phyloP scores from a whole-genome alignment of 2,797 vertebrate genomes.

The Tympanoctomys barrerae region DNA sequence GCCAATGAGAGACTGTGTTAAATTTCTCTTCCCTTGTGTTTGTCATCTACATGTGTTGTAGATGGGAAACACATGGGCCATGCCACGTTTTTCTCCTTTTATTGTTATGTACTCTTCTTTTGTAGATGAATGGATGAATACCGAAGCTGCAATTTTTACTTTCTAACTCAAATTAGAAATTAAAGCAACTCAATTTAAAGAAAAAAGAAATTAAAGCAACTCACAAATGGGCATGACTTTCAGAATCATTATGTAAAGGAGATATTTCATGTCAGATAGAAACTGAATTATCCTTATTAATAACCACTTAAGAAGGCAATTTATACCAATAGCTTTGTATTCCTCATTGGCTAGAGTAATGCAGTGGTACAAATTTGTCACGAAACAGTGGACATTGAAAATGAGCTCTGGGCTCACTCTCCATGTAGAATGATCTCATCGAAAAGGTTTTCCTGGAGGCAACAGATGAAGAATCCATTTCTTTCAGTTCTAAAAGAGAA shows the following conservation, averaged over 20 bases:
- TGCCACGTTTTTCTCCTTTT: not conserved
- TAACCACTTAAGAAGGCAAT: slow-evolving; percentile 42
- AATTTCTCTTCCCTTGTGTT: not conserved
- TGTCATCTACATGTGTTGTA: not conserved
- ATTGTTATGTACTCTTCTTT: not conserved
- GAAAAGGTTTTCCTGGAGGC: slow-evolving; percentile 41
- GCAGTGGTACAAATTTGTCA: slow-evolving; percentile 42
- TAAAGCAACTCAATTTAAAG: not conserved
- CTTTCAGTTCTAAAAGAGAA: slow-evolving; percentile 1
- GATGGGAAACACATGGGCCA: not conserved
- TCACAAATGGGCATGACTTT: slow-evolving; percentile 31
- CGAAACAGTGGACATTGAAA: slow-evolving; percentile 58
- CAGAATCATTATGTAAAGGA: slow-evolving; percentile 50
- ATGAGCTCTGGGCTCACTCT: slow-evolving; percentile 1
- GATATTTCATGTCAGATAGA: not conserved
- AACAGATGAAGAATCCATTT: slow-evolving; percentile 46
- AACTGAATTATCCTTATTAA: slow-evolving; percentile 66
- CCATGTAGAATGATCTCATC: slow-evolving; percentile 31
- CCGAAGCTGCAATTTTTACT: not conserved
- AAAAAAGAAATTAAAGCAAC: not conserved
- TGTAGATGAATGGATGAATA: not conserved
- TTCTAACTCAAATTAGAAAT: slow-evolving; percentile 45
- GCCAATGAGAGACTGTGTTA: not conserved
- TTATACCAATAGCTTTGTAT: slow-evolving; percentile 46
- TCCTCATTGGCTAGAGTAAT: slow-evolving; percentile 49